phyloP scores from a whole-genome alignment of 2,113 vertebrate genomes.

The Psephotus haematonotus region DNA sequence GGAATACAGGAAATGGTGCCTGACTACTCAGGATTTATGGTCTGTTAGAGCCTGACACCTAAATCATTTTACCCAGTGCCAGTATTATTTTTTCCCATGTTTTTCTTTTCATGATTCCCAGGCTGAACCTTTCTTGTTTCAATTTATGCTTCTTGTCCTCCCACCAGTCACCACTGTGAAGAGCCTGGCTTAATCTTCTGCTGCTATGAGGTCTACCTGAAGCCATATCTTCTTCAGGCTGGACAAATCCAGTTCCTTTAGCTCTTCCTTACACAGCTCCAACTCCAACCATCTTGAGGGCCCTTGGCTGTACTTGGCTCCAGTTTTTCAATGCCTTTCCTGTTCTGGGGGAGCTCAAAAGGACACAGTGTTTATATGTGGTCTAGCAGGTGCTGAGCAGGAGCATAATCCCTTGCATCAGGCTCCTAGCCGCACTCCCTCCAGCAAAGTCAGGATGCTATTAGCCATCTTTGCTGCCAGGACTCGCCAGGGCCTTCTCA shows the following conservation, averaged over 20 bases:
- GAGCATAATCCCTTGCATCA: neutral
- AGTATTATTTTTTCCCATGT: neutral
- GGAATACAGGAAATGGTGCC: neutral
- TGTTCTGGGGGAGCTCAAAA: neutral
- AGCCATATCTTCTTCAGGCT: neutral
- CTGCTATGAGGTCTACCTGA: neutral
- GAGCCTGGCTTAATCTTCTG: neutral
- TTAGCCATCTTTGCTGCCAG: neutral
- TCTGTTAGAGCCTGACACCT: neutral
- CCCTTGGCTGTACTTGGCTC: neutral
- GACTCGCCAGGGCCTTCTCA: neutral
- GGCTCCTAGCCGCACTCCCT: neutral
- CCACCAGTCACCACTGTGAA: neutral
- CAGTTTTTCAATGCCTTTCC: neutral
- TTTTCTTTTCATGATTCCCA: neutral
- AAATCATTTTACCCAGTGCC: neutral
- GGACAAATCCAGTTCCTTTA: neutral
- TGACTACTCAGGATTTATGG: neutral
- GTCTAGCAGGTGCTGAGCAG: neutral
- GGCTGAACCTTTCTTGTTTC: neutral
- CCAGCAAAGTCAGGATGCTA: neutral
- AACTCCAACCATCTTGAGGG: neutral
- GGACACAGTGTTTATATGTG: neutral
- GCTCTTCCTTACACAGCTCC: neutral
- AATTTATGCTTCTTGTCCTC: neutral